Percentiles rank a stretch among this genome's conserved stretches.
phyloP scores from a whole-genome alignment of 2,888 invertebrate genomes.

The Drosophila leonis region DNA sequence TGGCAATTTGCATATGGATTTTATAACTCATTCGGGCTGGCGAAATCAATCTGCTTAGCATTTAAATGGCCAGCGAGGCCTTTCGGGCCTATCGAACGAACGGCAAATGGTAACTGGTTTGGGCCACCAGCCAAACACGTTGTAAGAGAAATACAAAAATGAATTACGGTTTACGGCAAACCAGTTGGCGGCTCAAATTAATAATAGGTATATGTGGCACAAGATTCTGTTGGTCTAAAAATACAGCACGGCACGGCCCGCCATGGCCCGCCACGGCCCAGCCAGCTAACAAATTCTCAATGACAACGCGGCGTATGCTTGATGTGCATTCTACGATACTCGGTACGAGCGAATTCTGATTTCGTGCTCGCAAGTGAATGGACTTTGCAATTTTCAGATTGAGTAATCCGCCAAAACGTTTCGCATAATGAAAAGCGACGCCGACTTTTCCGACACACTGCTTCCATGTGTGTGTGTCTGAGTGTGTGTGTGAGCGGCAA shows the following conservation, averaged over 20 bases:
- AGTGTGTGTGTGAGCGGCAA: slow-evolving; percentile 32
- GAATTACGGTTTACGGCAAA: slow-evolving; percentile 69
- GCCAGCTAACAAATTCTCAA: slow-evolving; percentile 52
- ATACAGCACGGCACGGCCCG: slow-evolving; percentile 31
- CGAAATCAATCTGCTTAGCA: slow-evolving; percentile 78
- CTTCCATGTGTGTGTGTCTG: neutral
- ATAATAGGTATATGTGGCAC: slow-evolving; percentile 71
- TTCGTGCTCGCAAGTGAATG: slow-evolving; percentile 34
- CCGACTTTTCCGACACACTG: slow-evolving; percentile 29
- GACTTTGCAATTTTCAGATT: slow-evolving; percentile 40
- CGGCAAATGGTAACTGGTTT: slow-evolving; percentile 60
- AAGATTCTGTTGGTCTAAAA: slow-evolving; percentile 59
- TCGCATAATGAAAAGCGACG: slow-evolving; percentile 45
- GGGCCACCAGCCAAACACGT: slow-evolving; percentile 55
- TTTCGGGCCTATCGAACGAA: slow-evolving; percentile 57
- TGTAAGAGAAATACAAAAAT: slow-evolving; percentile 58
- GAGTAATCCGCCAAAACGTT: slow-evolving; percentile 45
- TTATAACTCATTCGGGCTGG: slow-evolving; percentile 64
- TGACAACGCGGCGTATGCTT: slow-evolving; percentile 75
- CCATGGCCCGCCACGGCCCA: neutral
- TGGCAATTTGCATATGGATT: slow-evolving; percentile 71
- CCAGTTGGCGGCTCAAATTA: slow-evolving; percentile 72
- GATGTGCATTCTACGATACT: slow-evolving; percentile 42
- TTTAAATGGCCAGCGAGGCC: slow-evolving; percentile 66
- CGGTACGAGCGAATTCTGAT: slow-evolving; percentile 16